Percentiles rank a stretch among this genome's conserved stretches.
Evolutionary conservation across 1,140 invertebrate species (phyloP).

Genomic region (Neocloeon triangulifer): DNA sequence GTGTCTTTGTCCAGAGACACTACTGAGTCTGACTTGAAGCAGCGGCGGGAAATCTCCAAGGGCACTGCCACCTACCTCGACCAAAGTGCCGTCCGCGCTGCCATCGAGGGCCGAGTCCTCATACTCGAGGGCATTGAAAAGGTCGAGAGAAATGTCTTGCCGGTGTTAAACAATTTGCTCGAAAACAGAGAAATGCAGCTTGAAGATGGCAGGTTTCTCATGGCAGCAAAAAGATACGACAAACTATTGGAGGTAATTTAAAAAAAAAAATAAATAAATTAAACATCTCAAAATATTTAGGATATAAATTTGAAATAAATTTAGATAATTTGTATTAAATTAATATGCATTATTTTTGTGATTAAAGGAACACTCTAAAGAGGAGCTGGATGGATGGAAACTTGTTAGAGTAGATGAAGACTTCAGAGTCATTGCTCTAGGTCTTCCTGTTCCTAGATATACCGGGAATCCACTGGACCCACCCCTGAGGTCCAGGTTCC

Average conservation of each 20-base stretch:
- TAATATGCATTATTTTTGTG: slow-evolving; percentile 5
- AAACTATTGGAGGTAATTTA: slow-evolving; percentile 53
- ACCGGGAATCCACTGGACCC: slow-evolving; percentile 87
- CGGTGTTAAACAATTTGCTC: slow-evolving; percentile 93
- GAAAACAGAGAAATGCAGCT: slow-evolving; percentile 97
- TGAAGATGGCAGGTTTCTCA: slow-evolving; percentile 86
- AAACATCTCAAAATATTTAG: too few species aligned
- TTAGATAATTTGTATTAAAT: too few species aligned
- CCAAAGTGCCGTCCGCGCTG: slow-evolving; percentile 84
- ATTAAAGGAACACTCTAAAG: slow-evolving; percentile 44
- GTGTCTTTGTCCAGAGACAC: slow-evolving; percentile 84
- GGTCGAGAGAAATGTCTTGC: slow-evolving; percentile 88
- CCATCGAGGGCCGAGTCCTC: slow-evolving; percentile 65
- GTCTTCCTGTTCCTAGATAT: slow-evolving; percentile 69
- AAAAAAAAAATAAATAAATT: too few species aligned
- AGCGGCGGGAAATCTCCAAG: slow-evolving; percentile 70
- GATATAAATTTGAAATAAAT: too few species aligned
- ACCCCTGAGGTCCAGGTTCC: slow-evolving; percentile 82
- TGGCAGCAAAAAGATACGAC: slow-evolving; percentile 73
- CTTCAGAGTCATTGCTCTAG: slow-evolving; percentile 79
- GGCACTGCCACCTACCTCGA: slow-evolving; percentile 83
- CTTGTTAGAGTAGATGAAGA: slow-evolving; percentile 73
- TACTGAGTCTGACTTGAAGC: slow-evolving; percentile 91
- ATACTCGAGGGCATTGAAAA: slow-evolving; percentile 96
- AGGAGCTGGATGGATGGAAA: slow-evolving; percentile 66